phyloP scores from a whole-genome alignment of 2,888 invertebrate species.

The Deilephila elpenor region DNA sequence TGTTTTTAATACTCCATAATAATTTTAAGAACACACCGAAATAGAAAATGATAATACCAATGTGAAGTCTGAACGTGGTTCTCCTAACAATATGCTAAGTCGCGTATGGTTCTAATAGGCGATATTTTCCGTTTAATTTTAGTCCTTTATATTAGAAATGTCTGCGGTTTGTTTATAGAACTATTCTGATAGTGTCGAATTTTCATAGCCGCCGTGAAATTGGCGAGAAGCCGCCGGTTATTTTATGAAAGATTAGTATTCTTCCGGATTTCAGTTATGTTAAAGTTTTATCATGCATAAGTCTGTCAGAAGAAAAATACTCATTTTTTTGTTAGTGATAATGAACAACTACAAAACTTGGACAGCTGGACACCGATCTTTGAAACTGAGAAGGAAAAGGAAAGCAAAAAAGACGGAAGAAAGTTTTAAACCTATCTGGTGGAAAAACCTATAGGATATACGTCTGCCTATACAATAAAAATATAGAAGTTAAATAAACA shows the following conservation, averaged over 20 bases:
- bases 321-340: no score
- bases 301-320: no score
- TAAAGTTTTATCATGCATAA: no score
- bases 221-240: background rate
- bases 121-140: constrained; percentile 18
- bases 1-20: no score
- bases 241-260: no score
- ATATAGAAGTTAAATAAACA: background rate
- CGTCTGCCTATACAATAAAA: background rate
- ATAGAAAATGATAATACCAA: background rate
- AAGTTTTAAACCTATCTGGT: no score
- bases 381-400: no score
- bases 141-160: background rate
- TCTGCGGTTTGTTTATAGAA: constrained; percentile 3
- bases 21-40: background rate
- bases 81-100: background rate
- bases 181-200: background rate
- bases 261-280: no score
- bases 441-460: no score
- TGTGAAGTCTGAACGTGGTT: background rate
- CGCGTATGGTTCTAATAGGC: constrained; percentile 25
- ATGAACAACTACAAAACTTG: no score
- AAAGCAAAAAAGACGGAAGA: no score
- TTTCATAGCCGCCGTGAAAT: background rate
- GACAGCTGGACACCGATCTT: no score